These are phyloP conservation scores for Malacoraja senta DNA, from an alignment of 2,797 vertebrate genomes.

Conservation along the genomic window DNA sequence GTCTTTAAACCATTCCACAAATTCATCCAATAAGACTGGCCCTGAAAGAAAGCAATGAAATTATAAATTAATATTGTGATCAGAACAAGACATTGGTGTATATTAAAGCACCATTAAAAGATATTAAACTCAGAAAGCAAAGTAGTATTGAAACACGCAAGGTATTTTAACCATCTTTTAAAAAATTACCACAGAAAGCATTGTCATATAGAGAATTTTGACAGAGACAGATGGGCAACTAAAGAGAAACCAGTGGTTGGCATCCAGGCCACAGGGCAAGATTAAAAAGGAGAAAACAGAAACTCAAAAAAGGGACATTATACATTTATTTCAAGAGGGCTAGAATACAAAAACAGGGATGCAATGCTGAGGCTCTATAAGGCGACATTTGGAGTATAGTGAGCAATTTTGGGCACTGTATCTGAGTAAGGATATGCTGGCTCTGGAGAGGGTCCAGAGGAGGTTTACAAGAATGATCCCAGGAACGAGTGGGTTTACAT, in stretches of 20 bases:
- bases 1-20: conserved; percentile 99
- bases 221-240: not conserved
- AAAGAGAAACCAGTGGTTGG: not conserved
- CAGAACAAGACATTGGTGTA: not conserved
- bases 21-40: conserved; percentile 98
- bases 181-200: not conserved
- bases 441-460: no score
- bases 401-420: no score
- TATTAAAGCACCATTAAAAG: not conserved
- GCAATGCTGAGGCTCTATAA: no score
- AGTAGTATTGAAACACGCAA: not conserved
- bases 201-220: not conserved
- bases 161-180: not conserved
- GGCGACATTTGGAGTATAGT: no score
- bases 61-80: conserved; percentile 5
- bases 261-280: not conserved
- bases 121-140: not conserved
- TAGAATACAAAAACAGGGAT: no score
- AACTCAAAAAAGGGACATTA: not conserved
- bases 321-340: no score
- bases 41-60: conserved; percentile 62
- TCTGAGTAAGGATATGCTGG: no score
- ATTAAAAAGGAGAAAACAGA: not conserved
- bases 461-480: no score
- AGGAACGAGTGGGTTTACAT: no score